A percentile compares a stretch with the other conserved stretches of the same genome.
These are phyloP conservation scores for Oplegnathus fasciatus DNA, from an alignment of 2,113 vertebrate species.

Conservation along the genomic window DNA sequence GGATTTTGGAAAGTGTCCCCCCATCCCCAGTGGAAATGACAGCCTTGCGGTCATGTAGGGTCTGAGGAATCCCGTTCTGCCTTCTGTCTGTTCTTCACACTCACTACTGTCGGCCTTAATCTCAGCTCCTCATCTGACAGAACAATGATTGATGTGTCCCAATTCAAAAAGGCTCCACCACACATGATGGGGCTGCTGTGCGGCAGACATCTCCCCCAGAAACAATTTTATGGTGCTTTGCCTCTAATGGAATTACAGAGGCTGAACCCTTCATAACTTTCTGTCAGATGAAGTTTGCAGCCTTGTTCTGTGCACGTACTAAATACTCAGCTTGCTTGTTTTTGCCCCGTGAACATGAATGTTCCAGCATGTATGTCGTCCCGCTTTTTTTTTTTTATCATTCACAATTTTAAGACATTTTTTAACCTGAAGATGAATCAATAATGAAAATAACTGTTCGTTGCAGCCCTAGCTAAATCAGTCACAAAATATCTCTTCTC, in stretches of 20 bases:
- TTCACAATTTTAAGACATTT: too few relatives aligned
- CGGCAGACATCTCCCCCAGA: conserved; percentile 47
- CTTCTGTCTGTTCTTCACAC: conserved; percentile 39
- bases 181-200: conserved; percentile 50
- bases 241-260: conserved; percentile 69
- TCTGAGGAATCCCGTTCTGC: conserved; percentile 28
- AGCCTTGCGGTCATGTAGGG: neutral
- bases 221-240: conserved; percentile 76
- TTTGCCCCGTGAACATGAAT: neutral
- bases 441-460: too few relatives aligned
- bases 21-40: neutral
- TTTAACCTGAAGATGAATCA: too few relatives aligned
- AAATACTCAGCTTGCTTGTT: conserved; percentile 41
- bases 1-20: too few relatives aligned
- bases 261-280: conserved; percentile 57
- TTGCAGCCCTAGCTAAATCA: too few relatives aligned
- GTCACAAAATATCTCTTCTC: too few relatives aligned
- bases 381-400: too few relatives aligned
- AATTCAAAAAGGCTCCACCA: conserved; percentile 51
- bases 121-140: conserved; percentile 60
- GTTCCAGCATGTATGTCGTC: neutral
- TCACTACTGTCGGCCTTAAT: conserved; percentile 55
- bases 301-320: conserved; percentile 30
- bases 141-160: conserved; percentile 75
- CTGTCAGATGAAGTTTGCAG: conserved; percentile 43